These are phyloP conservation scores for Piaya cayana DNA, from an alignment of 2,113 vertebrate genomes.

Conservation along the genomic window DNA sequence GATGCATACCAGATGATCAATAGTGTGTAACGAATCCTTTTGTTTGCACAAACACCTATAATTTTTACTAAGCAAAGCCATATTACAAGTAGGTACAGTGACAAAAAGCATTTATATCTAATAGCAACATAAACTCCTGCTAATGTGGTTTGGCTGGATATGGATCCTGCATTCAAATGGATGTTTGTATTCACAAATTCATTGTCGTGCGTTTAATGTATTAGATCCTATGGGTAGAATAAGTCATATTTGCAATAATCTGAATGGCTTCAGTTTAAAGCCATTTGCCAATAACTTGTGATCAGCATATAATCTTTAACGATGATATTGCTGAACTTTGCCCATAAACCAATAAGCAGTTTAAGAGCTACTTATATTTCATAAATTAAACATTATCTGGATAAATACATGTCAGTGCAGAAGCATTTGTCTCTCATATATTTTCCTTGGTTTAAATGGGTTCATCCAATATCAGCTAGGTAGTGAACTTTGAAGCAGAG, in stretches of 20 bases:
- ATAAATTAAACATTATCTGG: conserved; percentile 66
- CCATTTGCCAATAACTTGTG: conserved; percentile 38
- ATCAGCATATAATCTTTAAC: conserved; percentile 52
- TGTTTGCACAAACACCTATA: not conserved
- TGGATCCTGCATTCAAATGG: not conserved
- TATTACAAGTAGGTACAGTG: not conserved
- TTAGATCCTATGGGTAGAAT: conserved; percentile 36
- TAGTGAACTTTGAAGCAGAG: conserved; percentile 82
- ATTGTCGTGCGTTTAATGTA: conserved; percentile 14
- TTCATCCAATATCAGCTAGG: conserved; percentile 70
- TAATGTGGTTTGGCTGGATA: not conserved
- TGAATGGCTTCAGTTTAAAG: conserved; percentile 31
- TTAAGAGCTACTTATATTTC: conserved; percentile 63
- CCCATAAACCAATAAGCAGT: conserved; percentile 51
- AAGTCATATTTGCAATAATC: conserved; percentile 26
- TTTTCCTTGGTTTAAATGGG: conserved; percentile 67
- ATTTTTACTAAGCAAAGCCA: not conserved
- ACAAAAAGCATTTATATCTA: not conserved
- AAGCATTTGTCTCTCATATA: conserved; percentile 48
- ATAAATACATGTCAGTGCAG: conserved; percentile 42
- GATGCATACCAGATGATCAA: not conserved
- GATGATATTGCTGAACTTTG: conserved; percentile 45
- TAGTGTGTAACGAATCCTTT: not conserved
- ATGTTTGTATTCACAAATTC: not conserved
- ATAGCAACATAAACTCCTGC: not conserved